These are phyloP conservation scores for Ferrisia virgata DNA, from an alignment of 2,888 invertebrate genomes.

Conservation along the genomic window DNA sequence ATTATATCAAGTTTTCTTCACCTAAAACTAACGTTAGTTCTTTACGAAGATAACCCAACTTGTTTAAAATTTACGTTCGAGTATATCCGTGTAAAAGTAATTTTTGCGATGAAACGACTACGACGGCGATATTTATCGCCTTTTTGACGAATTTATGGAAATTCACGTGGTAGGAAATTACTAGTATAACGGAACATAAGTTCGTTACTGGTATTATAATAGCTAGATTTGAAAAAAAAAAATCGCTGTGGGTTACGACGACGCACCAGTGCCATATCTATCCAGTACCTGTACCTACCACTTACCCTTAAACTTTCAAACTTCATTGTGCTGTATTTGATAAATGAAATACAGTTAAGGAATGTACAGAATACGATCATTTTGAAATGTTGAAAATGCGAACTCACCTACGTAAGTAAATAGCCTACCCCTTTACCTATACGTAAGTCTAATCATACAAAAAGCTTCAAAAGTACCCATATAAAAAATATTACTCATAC, in stretches of 20 bases:
- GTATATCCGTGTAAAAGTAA: neutral
- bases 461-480: neutral
- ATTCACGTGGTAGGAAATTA: neutral
- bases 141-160: neutral
- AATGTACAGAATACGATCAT: neutral
- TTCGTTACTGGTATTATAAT: neutral
- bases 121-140: neutral
- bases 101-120: neutral
- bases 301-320: neutral
- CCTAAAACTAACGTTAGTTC: neutral
- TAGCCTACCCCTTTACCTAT: no score
- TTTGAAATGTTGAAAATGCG: neutral
- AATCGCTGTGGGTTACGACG: no score
- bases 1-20: neutral
- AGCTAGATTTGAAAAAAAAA: no score
- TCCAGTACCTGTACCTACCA: neutral
- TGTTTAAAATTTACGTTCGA: neutral
- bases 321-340: neutral
- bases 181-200: neutral
- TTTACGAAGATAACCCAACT: neutral
- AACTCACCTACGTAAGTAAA: no score
- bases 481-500: neutral
- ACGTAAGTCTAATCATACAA: neutral
- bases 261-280: no score
- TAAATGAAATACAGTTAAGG: neutral